Evolutionary conservation across 2,888 invertebrate species (phyloP).

Genomic region (Anoncus sp.): DNA sequence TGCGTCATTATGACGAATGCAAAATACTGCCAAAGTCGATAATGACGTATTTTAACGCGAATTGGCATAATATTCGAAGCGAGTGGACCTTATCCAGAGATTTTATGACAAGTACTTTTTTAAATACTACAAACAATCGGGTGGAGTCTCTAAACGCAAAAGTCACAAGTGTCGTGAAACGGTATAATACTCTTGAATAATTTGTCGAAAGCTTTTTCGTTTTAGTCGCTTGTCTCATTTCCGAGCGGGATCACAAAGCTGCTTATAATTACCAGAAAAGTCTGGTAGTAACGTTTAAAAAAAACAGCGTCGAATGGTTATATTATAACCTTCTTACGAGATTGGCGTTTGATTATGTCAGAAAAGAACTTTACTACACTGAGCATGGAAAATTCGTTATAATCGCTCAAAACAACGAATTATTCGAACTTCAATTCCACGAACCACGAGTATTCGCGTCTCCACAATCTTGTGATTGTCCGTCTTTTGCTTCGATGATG

Average conservation of each 20-base stretch:
- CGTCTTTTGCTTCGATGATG: conserved; percentile 1
- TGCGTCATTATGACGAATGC: background rate
- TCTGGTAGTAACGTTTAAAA: background rate
- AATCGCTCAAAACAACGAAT: background rate
- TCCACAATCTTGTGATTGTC: background rate
- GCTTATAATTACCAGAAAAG: background rate
- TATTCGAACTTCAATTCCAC: background rate
- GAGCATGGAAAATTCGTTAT: background rate
- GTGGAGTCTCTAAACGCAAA: background rate
- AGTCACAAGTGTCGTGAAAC: background rate
- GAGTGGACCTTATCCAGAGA: background rate
- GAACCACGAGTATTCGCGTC: background rate
- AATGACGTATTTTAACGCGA: background rate
- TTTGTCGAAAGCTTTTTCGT: background rate
- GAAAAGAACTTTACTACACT: background rate
- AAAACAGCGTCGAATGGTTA: too few relatives aligned
- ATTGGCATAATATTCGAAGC: background rate
- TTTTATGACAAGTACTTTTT: background rate
- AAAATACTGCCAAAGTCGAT: background rate
- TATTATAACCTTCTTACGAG: background rate
- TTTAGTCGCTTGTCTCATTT: background rate
- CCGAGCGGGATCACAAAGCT: background rate
- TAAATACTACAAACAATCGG: background rate
- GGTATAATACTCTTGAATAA: background rate
- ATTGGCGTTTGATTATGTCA: background rate